Evolutionary conservation across 2,797 vertebrate species (phyloP).

Genomic region (Cynopterus sphinx): DNA sequence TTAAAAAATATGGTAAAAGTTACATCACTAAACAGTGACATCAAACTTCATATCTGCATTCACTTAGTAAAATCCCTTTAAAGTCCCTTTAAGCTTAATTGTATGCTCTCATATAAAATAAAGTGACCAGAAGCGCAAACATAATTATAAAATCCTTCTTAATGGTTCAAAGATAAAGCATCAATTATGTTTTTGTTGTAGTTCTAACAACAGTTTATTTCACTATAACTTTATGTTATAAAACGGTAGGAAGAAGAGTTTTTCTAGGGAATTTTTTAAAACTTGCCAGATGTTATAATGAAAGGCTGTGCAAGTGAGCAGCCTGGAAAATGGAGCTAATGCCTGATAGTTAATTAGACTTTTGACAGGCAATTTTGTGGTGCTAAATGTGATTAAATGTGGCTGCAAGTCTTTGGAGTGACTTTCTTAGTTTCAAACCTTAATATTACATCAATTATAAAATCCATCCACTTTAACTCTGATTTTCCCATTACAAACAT

Average conservation of each 20-base stretch:
- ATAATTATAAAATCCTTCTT: background rate
- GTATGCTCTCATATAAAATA: background rate
- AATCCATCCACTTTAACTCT: background rate
- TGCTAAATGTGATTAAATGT: conserved; percentile 67
- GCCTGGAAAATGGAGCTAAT: conserved; percentile 47
- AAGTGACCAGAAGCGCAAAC: background rate
- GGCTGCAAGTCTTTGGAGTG: conserved; percentile 45
- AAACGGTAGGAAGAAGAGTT: background rate
- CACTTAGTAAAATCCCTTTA: background rate
- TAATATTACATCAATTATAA: conserved; percentile 47
- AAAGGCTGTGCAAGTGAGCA: conserved; percentile 30
- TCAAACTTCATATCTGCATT: background rate
- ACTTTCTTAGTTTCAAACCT: conserved; percentile 60
- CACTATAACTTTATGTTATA: background rate
- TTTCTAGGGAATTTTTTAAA: conserved; percentile 6
- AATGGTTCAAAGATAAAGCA: background rate
- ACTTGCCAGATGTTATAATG: conserved; percentile 51
- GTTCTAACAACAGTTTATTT: background rate
- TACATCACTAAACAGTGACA: background rate
- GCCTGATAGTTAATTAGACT: conserved; percentile 56
- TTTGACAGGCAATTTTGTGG: conserved; percentile 40
- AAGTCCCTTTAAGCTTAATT: background rate
- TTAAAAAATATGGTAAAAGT: background rate
- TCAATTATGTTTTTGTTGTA: background rate
- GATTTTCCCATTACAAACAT: background rate